Evolutionary conservation across 2,888 invertebrate species (phyloP).

Genomic region (Microctonus hyperodae): DNA sequence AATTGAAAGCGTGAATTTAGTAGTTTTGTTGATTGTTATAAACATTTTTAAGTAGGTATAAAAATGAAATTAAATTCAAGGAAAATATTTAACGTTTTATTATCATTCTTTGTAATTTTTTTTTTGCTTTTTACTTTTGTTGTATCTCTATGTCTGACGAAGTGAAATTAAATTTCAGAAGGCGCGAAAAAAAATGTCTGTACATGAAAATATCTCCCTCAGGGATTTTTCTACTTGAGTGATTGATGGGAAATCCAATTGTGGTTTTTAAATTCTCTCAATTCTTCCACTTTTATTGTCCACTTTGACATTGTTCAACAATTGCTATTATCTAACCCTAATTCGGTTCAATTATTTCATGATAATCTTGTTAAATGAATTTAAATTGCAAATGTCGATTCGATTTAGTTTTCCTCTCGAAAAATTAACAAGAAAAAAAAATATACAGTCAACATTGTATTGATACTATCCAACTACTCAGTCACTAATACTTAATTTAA

Average conservation of each 20-base stretch:
- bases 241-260: background rate
- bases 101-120: no score
- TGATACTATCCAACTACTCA: no score
- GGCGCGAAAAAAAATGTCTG: no score
- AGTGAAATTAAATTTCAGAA: conserved; percentile 2
- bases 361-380: conserved; percentile 31
- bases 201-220: background rate
- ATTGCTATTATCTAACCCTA: conserved; percentile 22
- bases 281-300: background rate
- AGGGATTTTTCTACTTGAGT: background rate
- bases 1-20: background rate
- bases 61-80: background rate
- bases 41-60: background rate
- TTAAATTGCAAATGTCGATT: conserved; percentile 24
- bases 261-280: background rate
- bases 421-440: background rate
- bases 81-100: background rate
- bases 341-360: conserved; percentile 30
- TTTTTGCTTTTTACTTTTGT: no score
- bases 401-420: conserved; percentile 27
- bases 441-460: background rate
- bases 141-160: background rate
- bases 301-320: conserved; percentile 18
- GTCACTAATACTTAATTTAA: background rate
- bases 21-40: background rate